Evolutionary conservation across 1,140 invertebrate genomes (phyloP), one percentile per base, ranked within the genome.

Genomic region (Fopius arisanus): DNA sequence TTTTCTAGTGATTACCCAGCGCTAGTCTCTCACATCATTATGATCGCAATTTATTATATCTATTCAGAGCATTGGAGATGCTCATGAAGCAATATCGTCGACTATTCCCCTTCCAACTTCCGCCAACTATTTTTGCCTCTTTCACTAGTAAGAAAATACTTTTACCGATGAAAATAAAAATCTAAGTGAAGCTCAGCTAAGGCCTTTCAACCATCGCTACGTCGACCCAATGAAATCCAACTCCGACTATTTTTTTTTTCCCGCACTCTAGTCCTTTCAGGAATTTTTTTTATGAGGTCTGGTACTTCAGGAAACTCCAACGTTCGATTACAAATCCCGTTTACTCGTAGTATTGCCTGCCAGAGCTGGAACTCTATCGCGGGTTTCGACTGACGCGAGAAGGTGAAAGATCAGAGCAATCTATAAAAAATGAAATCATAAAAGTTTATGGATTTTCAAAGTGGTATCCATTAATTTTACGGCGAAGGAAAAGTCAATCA

Each of bases 321-420:
- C 19, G 54, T 28, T 59, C 54, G 23, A 59, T 28, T 59, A 59
- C 54, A 59, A 59, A 59, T 59, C 54, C 54, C 54, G 54, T 59
- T 59, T 59, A 59, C 54, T 59, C 54, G 54, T 14, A 14, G 54
- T 12, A 59, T 59, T 59, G 19, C 54, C 19, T 26, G 14, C 14
- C 4, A 59, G n/a, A 59, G 10, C 54, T 9, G 48, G 12, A 59
- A 59, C 54, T 59, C 21, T 59, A 59, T 6, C 43, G 43, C 19
- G 54, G 54, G 14, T 3, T 59, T 59, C 19, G 10, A 12, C 21
- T 19, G 2, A 28, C 3, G 23, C 3, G 21, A 7, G 21, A 3
- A 1, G 23, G 23, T 26, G 26, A 28, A 26, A 59, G 3, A 12
- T 23, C 9, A 28, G 14, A 26, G 54, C 3, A 7, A 4, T 26